Percentiles rank a stretch among this genome's conserved stretches.
These are phyloP conservation scores for Pollenia angustigena DNA, from an alignment of 2,888 invertebrate genomes.

Conservation along the genomic window DNA sequence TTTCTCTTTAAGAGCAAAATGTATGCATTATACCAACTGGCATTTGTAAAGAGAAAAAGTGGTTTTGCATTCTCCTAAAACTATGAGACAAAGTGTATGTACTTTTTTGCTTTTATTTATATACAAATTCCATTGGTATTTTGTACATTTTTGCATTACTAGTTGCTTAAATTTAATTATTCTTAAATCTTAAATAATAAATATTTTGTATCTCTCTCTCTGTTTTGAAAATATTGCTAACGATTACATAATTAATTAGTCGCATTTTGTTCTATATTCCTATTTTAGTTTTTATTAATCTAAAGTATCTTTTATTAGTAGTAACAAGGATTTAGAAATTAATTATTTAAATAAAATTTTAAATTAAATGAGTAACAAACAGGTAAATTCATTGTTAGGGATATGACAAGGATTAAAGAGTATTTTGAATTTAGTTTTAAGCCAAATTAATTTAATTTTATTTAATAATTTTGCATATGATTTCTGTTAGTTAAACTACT, in stretches of 20 bases:
- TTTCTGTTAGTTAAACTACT: conserved; percentile 29
- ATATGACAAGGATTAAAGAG: conserved; percentile 12
- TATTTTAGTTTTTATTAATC: neutral
- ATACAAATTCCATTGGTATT: neutral
- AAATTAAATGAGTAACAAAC: neutral
- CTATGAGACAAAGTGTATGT: conserved; percentile 6
- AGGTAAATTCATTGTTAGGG: conserved; percentile 11
- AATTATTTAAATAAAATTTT: conserved; percentile 7
- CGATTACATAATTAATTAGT: conserved; percentile 19
- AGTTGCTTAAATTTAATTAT: neutral
- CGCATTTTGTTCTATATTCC: conserved; percentile 3
- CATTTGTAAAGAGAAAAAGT: too few species aligned
- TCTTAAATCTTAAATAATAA: conserved; percentile 4
- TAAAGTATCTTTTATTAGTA: neutral
- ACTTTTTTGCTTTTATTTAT: neutral
- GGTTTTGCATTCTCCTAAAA: neutral
- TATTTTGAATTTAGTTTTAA: conserved; percentile 28
- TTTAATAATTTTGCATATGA: neutral
- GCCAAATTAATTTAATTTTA: conserved; percentile 8
- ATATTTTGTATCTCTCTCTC: neutral
- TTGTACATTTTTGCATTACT: neutral
- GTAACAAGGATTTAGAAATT: neutral
- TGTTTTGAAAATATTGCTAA: conserved; percentile 41
- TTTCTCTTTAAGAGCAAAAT: too few species aligned
- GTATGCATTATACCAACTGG: too few species aligned